Conservation (phyloP, 2,888 invertebrate species). For the Andricus quercusramuli region DNA sequence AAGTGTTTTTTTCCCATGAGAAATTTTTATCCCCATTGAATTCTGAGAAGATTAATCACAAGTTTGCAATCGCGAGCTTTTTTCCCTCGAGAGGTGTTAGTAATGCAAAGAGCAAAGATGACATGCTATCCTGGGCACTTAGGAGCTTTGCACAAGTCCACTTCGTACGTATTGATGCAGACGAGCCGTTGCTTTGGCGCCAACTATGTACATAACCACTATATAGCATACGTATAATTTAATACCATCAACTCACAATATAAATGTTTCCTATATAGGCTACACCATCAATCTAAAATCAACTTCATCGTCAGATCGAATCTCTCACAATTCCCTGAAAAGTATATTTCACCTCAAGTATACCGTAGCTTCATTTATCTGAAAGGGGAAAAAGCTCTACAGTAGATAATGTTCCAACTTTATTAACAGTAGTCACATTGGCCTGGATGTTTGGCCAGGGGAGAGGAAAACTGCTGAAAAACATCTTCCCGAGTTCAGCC, state of each 20-base stretch:
- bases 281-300: not conserved
- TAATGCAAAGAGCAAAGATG: slow-evolving; percentile 12
- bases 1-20: not conserved
- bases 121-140: slow-evolving; percentile 6
- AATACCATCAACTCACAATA: not conserved
- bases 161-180: slow-evolving; percentile 1
- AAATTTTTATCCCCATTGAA: not conserved
- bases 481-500: no score
- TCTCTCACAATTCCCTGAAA: not conserved
- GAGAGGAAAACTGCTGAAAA: no score
- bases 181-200: slow-evolving; percentile 1
- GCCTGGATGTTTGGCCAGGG: no score
- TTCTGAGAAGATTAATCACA: slow-evolving; percentile 9
- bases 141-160: not conserved
- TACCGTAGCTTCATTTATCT: not conserved
- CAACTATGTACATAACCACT: not conserved
- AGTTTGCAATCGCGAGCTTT: not conserved
- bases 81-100: not conserved
- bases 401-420: not conserved
- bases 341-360: not conserved
- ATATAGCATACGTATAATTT: not conserved
- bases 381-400: not conserved
- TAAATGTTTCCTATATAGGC: not conserved
- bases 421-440: no score
- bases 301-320: not conserved